Base-by-base conservation (phyloP, 1,140 invertebrate genomes). In the Philopotamus ludificatus region DNA sequence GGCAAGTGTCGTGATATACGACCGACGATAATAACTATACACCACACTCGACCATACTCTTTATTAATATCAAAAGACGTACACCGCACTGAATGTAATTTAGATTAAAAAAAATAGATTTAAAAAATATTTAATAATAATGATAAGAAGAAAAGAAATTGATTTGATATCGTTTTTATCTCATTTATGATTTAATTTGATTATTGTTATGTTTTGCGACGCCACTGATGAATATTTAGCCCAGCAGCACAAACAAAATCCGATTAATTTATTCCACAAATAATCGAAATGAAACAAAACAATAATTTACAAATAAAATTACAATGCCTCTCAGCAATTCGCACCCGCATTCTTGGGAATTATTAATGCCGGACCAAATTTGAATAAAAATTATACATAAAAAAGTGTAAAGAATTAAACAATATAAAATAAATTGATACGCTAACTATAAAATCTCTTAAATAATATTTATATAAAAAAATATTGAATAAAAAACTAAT, bases 1-100 rank as follows among this genome's bases (percentile, higher is more conserved):
- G 55, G 50, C 66, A 63, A 67, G 66, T 67, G 66, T 67, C 66
- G 62, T 68, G 66, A 64, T 64, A 57, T 64, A 64, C 50, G 66
- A 58, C 62, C 62, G 42, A 49, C 51, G 42, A 45, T 59, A 59
- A 59, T 58, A 42, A 44, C 20, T 41, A 34, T 34, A 15, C 45
- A 47, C 28, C 12, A 34, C 28, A 34, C 12, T 34, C 28, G 12
- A 12, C 28, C n/a, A n/a, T n/a, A n/a, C n/a, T 34, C 28, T 12
- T 34, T 12, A 4, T 4, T 34, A 4, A 7, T 34, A 7, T 34
- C 28, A 34, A 34, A 34, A 34, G 28, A 34, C 28, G 28, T 34
- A 4, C 12, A 12, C 4, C 12, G 28, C 28, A 7, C 28, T 34
- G n/a, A n/a, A n/a, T n/a, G n/a, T n/a, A n/a, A n/a, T n/a, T n/a